Base-by-base conservation (phyloP, 2,888 invertebrate genomes). In the Prostheceraeus crozeri region DNA sequence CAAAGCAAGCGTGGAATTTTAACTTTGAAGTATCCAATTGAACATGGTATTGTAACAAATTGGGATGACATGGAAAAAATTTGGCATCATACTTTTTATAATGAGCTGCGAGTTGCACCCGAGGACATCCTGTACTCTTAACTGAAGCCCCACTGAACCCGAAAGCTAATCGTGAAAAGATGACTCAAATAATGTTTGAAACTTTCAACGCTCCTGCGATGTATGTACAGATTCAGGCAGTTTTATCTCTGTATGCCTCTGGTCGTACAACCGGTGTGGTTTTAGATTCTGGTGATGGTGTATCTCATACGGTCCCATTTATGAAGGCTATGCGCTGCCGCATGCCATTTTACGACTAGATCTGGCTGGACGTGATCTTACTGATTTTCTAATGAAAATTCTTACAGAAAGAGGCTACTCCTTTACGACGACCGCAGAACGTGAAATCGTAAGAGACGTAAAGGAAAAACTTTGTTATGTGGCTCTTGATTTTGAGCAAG, bases 201-300 rank as follows among this genome's bases (percentile, higher is more conserved):
- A 85, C 86, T 61, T 80, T 80, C 77, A 80, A 78, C 72, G 72
- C 76, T 68, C 88, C 89, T 61, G 88, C 87, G 69, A 87, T 88
- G 87, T 88, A 87, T 79, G 88, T 89, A 63, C 87, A 86, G 76
- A 88, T 89, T 81, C 88, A 89, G 79, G 87, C 87, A 67, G 88
- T 89, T 65, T 84, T 89, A 67, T 88, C 88, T 67, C 81, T 89
- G 73, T 89, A 89, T 79, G 89, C 89, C 66, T 88, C 88, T 76
- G 89, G 89, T 74, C 85, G 88, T 80, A 89, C 88, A 80, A 89
- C 88, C 68, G 89, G 88, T 78, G 87, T 89, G 75, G 89, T 89
- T 66, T 81, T 89, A 75, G 89, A 89, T 80, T 86, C 86, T 64
- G 89, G 89, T 69, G 89, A 89, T 80, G 89, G 89, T 79, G 89